phyloP scores from a whole-genome alignment of 2,888 invertebrate species.

The Dorcus parallelipipedus region DNA sequence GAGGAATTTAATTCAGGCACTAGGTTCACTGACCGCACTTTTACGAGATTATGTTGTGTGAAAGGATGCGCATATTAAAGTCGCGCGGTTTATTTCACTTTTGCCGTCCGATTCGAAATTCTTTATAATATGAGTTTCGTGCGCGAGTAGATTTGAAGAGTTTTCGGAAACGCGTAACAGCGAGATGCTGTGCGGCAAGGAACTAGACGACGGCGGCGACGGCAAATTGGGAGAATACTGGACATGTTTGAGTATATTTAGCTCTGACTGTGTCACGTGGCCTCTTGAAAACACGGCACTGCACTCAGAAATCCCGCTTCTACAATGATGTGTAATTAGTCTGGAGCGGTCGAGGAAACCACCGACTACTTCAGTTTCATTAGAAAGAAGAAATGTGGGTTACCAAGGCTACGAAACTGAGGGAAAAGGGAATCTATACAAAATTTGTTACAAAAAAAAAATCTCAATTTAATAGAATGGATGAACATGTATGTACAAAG shows the following conservation, averaged over 20 bases:
- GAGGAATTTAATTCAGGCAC: not conserved
- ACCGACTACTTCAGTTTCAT: not conserved
- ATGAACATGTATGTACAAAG: too few species aligned
- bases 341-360: slow-evolving; percentile 1
- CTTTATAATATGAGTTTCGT: not conserved
- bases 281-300: slow-evolving; percentile 14
- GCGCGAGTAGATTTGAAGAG: not conserved
- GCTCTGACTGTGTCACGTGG: slow-evolving; percentile 25
- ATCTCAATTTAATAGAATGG: too few species aligned
- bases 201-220: slow-evolving; percentile 16
- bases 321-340: slow-evolving; percentile 9
- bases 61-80: not conserved
- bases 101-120: not conserved
- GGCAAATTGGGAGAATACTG: slow-evolving; percentile 23
- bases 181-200: not conserved
- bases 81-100: not conserved
- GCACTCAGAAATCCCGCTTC: slow-evolving; percentile 6
- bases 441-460: too few species aligned
- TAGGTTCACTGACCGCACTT: not conserved
- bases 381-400: not conserved
- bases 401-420: not conserved
- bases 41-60: not conserved
- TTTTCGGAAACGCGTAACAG: not conserved
- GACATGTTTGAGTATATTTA: slow-evolving; percentile 31
- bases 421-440: too few species aligned